Conservation (phyloP, 2,113 vertebrate species). For the Percopsis transmontana region DNA sequence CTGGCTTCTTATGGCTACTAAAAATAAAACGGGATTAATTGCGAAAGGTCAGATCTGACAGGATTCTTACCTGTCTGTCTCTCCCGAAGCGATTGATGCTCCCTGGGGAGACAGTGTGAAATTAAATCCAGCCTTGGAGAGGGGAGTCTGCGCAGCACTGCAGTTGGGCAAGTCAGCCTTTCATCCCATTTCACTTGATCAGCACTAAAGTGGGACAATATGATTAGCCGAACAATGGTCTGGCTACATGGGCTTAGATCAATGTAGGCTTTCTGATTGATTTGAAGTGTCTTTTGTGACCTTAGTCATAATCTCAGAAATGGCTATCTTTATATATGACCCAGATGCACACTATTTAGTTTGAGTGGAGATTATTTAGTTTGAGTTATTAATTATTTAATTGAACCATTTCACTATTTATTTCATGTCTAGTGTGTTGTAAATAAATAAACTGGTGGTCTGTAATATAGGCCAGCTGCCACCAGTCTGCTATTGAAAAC, state of each 20-base stretch:
- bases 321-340: not conserved
- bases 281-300: constrained; percentile 2
- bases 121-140: constrained; percentile 73
- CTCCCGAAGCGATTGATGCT: constrained; percentile 55
- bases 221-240: constrained; percentile 53
- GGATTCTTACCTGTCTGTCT: constrained; percentile 71
- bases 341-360: too few relatives aligned
- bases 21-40: constrained; percentile 78
- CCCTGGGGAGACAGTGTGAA: constrained; percentile 66
- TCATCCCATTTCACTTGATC: constrained; percentile 68
- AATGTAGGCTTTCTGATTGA: constrained; percentile 11
- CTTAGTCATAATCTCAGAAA: not conserved
- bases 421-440: too few relatives aligned
- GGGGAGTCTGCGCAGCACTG: constrained; percentile 30
- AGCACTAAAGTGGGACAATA: constrained; percentile 63
- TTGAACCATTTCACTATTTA: too few relatives aligned
- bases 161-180: constrained; percentile 49
- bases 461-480: too few relatives aligned
- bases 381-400: too few relatives aligned
- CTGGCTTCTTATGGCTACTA: constrained; percentile 60
- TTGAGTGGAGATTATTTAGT: too few relatives aligned
- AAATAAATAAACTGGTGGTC: too few relatives aligned
- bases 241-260: constrained; percentile 24
- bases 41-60: constrained; percentile 76
- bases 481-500: too few relatives aligned